A percentile compares a stretch with the other conserved stretches of the same genome.
phyloP scores from a whole-genome alignment of 2,113 vertebrate species.

The Lophochroa leadbeateri region DNA sequence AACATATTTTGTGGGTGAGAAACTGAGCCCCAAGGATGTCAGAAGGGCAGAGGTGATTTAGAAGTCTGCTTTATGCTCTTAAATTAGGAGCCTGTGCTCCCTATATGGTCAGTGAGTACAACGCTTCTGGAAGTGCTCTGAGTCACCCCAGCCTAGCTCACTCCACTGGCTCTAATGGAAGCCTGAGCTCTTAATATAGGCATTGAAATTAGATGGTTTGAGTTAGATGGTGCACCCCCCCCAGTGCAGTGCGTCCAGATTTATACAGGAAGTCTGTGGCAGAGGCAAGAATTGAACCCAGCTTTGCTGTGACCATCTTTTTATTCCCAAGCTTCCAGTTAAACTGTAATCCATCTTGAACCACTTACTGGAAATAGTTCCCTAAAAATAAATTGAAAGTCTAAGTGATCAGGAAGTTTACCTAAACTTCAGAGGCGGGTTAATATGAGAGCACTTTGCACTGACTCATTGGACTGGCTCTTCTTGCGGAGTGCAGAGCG shows the following conservation, averaged over 20 bases:
- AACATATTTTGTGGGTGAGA: neutral
- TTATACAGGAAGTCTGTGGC: constrained; percentile 64
- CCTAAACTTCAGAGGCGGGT: constrained; percentile 35
- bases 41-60: neutral
- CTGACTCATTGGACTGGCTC: neutral
- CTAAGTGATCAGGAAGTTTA: constrained; percentile 57
- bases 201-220: constrained; percentile 27
- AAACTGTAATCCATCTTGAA: constrained; percentile 59
- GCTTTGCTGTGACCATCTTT: constrained; percentile 50
- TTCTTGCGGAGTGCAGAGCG: neutral
- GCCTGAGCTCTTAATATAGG: constrained; percentile 18
- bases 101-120: rapidly evolving
- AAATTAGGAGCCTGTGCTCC: neutral
- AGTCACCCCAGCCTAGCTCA: neutral
- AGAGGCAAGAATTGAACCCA: constrained; percentile 68
- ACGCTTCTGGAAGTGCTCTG: neutral
- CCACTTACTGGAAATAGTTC: constrained; percentile 47
- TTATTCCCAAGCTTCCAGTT: constrained; percentile 44
- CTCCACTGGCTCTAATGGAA: neutral
- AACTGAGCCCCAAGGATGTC: neutral
- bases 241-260: neutral
- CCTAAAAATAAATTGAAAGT: constrained; percentile 59
- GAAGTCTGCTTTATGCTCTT: neutral
- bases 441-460: neutral
- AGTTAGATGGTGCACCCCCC: neutral